Evolutionary conservation across 2,797 vertebrate species (phyloP), one percentile per base, ranked within the genome.

Genomic region (Gambusia yucatana): DNA sequence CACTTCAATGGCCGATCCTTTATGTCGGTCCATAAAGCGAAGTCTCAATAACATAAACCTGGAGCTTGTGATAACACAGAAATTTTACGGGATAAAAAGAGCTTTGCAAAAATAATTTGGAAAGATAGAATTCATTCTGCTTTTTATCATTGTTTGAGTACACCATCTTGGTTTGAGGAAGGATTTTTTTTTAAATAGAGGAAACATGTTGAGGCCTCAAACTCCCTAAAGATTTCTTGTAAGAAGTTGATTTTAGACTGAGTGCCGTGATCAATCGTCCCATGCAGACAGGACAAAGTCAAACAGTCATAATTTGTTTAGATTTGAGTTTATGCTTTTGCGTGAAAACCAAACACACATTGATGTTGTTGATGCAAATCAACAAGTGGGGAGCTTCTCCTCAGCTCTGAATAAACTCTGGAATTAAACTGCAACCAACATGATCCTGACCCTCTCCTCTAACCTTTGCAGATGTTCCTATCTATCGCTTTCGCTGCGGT

Each of bases 381-480:
- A 16, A 63, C 33, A 63, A n/a, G 9, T 25, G 3, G 10, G 36
- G 63, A 67, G 2, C 36, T 65, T 65, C 17, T 65, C 33, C 20
- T 22, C 2, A 65, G 9, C 39, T 22, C 36, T 63, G 59, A 36
- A 2, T 7, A 17, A 14, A 33, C 16, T 33, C n/a, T 16, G 17
- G 30, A 22, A 4, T 8, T 39, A 22, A 76, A 61, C 10, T 20
- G 7, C 41, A 5, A 0, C 13, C 47, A 22, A 55, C 46, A 50
- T 39, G 3, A 73, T 55, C 8, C 33, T 43, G 10, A 14, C 25
- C 41, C 5, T n/a, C 39, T 69, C 39, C 39, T 77, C 43, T 86
- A 73, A 83, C 55, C 50, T 81, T 57, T 77, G 8, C 84, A 97
- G 96, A 97, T 97, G 96, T 96, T 96, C 88, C 78, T 97, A 46